Evolutionary conservation across 2,113 vertebrate genomes (phyloP).

Genomic region (Mionectes macconnelli): DNA sequence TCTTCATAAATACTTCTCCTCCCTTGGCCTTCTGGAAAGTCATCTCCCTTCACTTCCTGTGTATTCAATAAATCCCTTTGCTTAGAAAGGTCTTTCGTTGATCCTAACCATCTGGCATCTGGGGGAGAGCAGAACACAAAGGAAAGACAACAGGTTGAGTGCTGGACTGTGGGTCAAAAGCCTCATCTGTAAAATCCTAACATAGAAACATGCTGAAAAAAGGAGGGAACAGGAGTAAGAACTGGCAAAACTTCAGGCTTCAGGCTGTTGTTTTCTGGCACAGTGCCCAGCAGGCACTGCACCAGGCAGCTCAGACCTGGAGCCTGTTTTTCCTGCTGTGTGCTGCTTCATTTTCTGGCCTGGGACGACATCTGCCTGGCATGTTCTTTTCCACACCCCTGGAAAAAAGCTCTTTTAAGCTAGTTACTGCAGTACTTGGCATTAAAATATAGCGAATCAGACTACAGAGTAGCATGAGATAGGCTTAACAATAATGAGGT

Average conservation of each 20-base stretch:
- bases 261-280: neutral
- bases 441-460: neutral
- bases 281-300: neutral
- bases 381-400: neutral
- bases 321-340: neutral
- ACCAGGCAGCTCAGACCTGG: neutral
- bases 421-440: neutral
- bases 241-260: neutral
- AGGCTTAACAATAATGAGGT: neutral
- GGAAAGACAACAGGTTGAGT: neutral
- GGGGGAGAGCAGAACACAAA: neutral
- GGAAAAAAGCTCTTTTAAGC: neutral
- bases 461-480: neutral
- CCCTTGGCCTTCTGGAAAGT: neutral
- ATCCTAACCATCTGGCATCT: neutral
- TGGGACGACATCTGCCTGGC: conserved; percentile 59
- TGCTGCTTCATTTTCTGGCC: neutral
- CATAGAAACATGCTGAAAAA: neutral
- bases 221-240: neutral
- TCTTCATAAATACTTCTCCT: neutral
- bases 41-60: neutral
- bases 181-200: neutral
- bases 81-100: neutral
- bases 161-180: neutral
- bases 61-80: neutral